These are phyloP conservation scores for Rallus limicola DNA, from an alignment of 2,113 vertebrate species.

Conservation along the genomic window DNA sequence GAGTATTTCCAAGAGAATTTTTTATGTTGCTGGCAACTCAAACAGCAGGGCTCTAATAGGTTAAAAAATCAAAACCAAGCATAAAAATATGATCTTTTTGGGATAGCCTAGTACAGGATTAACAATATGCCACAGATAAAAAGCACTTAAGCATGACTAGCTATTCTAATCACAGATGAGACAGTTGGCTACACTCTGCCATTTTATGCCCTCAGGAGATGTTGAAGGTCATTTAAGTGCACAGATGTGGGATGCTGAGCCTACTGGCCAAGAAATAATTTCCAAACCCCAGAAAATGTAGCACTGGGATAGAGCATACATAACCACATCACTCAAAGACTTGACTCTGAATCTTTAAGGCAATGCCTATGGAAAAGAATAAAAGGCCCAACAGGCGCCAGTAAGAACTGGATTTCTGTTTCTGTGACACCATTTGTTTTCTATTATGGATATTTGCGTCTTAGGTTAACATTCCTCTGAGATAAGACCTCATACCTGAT, in stretches of 20 bases:
- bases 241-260: conserved; percentile 7
- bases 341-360: not conserved
- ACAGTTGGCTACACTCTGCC: conserved; percentile 26
- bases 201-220: conserved; percentile 12
- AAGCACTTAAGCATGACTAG: not conserved
- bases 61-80: not conserved
- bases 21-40: not conserved
- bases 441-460: not conserved
- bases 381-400: conserved; percentile 3
- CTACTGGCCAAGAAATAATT: conserved; percentile 20
- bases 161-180: conserved; percentile 29
- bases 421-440: conserved; percentile 56
- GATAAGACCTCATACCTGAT: conserved; percentile 41
- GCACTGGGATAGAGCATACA: not conserved
- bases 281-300: not conserved
- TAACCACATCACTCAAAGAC: conserved; percentile 50
- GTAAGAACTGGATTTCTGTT: conserved; percentile 42
- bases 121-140: not conserved
- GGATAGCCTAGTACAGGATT: not conserved
- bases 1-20: not conserved
- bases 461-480: conserved; percentile 36
- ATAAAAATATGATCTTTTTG: not conserved
- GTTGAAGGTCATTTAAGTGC: conserved; percentile 45
- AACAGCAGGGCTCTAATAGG: not conserved
- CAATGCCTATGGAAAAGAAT: conserved; percentile 35